Percentiles rank a stretch among this genome's conserved stretches.
Evolutionary conservation across 1,140 invertebrate species (phyloP).

Genomic region (Bombus pascuorum): DNA sequence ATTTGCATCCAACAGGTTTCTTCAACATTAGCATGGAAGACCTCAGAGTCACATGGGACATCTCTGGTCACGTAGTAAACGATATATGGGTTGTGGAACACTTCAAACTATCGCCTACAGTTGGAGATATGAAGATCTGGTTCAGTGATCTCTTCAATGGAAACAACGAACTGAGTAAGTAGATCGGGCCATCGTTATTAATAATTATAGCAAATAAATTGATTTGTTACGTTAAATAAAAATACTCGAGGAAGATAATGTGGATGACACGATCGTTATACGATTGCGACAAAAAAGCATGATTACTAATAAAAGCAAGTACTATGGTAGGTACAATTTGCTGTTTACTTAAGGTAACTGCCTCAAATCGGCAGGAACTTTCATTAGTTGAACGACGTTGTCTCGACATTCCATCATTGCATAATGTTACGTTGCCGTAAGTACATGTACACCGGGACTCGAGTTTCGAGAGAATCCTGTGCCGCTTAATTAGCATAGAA

Average conservation of each 20-base stretch:
- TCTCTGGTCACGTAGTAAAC: slow-evolving; percentile 73
- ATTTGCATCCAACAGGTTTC: slow-evolving; percentile 63
- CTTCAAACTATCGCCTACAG: slow-evolving; percentile 85
- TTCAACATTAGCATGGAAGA: slow-evolving; percentile 78
- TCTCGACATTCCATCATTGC: slow-evolving; percentile 12
- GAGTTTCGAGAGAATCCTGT: neutral
- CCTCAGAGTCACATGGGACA: slow-evolving; percentile 67
- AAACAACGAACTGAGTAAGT: slow-evolving; percentile 84
- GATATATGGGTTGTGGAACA: slow-evolving; percentile 82
- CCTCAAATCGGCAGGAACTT: neutral
- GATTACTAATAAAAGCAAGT: neutral
- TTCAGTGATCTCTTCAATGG: slow-evolving; percentile 84
- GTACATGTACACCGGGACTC: neutral
- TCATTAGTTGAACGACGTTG: slow-evolving; percentile 13
- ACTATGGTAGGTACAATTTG: neutral
- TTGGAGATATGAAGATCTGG: slow-evolving; percentile 83
- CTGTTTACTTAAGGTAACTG: slow-evolving; percentile 8
- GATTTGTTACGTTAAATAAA: neutral
- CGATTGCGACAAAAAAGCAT: neutral
- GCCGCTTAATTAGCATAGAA: slow-evolving; percentile 29
- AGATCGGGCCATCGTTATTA: neutral
- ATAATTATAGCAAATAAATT: neutral
- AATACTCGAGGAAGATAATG: neutral
- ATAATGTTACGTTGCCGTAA: neutral
- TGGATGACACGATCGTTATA: neutral